Evolutionary conservation across 2,888 invertebrate genomes (phyloP).

Genomic region (Apamea anceps): DNA sequence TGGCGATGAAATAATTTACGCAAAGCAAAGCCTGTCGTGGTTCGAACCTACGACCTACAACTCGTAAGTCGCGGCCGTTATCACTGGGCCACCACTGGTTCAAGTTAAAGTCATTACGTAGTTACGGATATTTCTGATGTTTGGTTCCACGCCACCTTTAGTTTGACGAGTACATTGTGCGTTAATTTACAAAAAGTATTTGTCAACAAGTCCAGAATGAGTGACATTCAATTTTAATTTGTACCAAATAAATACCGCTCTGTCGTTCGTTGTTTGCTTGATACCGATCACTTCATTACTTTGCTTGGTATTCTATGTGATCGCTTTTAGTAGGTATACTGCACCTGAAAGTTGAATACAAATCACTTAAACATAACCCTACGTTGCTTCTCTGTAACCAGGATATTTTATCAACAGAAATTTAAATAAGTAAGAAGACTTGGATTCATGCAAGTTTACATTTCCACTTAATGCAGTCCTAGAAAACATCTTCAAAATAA

Average conservation of each 20-base stretch:
- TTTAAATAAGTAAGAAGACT: neutral
- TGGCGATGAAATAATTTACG: neutral
- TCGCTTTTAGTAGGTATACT: neutral
- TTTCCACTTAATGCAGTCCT: too few relatives aligned
- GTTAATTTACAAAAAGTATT: neutral
- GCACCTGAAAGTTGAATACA: neutral
- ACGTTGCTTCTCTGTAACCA: neutral
- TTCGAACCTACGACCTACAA: neutral
- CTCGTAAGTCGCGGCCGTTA: too few relatives aligned
- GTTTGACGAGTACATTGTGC: neutral
- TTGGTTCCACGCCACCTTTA: neutral
- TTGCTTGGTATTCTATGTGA: neutral
- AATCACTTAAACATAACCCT: neutral
- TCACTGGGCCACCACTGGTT: too few relatives aligned
- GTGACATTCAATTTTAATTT: neutral
- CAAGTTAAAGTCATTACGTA: too few relatives aligned
- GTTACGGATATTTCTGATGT: neutral
- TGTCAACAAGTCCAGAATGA: neutral
- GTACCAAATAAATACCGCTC: neutral
- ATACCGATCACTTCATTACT: neutral
- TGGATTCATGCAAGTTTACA: neutral
- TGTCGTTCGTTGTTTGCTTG: neutral
- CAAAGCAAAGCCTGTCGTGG: neutral
- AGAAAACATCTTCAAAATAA: slow-evolving; percentile 16
- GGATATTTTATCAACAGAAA: neutral